Conservation (phyloP, 2,888 invertebrate species). For the Rosalia funebris region DNA sequence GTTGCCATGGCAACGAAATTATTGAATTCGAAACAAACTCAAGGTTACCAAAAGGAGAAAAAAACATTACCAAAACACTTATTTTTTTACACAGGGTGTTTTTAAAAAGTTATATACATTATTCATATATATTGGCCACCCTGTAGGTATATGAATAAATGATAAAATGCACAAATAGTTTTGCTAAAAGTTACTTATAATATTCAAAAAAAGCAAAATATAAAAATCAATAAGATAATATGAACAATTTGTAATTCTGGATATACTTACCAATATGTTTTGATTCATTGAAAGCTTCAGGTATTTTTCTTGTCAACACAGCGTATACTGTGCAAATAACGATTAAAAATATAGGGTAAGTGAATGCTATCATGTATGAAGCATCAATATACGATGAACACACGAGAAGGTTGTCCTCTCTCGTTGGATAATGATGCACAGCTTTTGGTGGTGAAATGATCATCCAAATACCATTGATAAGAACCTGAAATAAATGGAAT, state of each 20-base stretch:
- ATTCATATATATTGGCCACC: no score
- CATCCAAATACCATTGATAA: constrained; percentile 93
- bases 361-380: constrained; percentile 93
- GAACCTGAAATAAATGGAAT: constrained; percentile 73
- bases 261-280: constrained; percentile 88
- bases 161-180: no score
- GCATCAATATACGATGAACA: constrained; percentile 93
- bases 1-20: no score
- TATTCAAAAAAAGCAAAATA: no score
- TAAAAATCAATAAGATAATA: no score
- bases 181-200: no score
- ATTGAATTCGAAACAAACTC: no score
- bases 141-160: no score
- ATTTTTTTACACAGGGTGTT: no score
- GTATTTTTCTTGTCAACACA: constrained; percentile 93
- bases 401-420: constrained; percentile 92
- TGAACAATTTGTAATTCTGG: background rate
- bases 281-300: constrained; percentile 98
- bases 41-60: no score
- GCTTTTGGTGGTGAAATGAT: constrained; percentile 89
- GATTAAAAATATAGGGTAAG: constrained; percentile 90
- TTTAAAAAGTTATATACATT: no score
- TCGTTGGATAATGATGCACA: constrained; percentile 88
- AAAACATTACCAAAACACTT: no score
- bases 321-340: constrained; percentile 96